phyloP scores from a whole-genome alignment of 2,797 vertebrate species.

The Myripristis jacobus region DNA sequence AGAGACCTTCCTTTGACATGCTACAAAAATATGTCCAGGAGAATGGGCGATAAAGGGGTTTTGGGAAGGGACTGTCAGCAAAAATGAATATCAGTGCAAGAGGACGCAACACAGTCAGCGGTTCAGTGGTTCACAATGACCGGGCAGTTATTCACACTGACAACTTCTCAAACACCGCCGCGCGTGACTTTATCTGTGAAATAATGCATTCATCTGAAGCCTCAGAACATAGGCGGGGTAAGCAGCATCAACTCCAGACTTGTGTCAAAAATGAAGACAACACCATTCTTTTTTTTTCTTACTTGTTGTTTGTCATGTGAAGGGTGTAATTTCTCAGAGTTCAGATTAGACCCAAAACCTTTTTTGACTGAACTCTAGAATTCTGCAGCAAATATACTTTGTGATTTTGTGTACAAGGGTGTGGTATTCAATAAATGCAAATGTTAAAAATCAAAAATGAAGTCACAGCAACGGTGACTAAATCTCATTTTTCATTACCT shows the following conservation, averaged over 20 bases:
- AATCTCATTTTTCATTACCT: too few species aligned
- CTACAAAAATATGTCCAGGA: slow-evolving; percentile 71
- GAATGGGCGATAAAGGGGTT: slow-evolving; percentile 74
- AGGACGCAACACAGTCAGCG: slow-evolving; percentile 62
- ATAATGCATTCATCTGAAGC: slow-evolving; percentile 54
- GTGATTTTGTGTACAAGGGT: too few species aligned
- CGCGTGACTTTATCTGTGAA: slow-evolving; percentile 57
- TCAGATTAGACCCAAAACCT: background rate
- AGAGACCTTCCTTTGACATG: slow-evolving; percentile 69
- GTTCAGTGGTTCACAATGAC: slow-evolving; percentile 63
- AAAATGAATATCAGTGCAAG: slow-evolving; percentile 74
- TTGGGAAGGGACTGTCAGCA: slow-evolving; percentile 77
- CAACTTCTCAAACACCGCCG: slow-evolving; percentile 63
- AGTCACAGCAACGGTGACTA: too few species aligned
- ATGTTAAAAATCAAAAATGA: too few species aligned
- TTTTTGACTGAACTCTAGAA: too few species aligned
- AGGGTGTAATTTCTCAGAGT: background rate
- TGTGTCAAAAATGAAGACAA: slow-evolving; percentile 9
- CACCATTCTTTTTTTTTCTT: too few species aligned
- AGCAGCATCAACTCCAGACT: slow-evolving; percentile 17
- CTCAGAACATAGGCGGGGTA: slow-evolving; percentile 37
- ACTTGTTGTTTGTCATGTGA: background rate
- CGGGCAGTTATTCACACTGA: slow-evolving; percentile 65
- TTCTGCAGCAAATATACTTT: too few species aligned
- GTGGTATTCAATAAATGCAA: too few species aligned